These are phyloP conservation scores for Miichthys miiuy DNA, from an alignment of 2,797 vertebrate species.

Conservation along the genomic window DNA sequence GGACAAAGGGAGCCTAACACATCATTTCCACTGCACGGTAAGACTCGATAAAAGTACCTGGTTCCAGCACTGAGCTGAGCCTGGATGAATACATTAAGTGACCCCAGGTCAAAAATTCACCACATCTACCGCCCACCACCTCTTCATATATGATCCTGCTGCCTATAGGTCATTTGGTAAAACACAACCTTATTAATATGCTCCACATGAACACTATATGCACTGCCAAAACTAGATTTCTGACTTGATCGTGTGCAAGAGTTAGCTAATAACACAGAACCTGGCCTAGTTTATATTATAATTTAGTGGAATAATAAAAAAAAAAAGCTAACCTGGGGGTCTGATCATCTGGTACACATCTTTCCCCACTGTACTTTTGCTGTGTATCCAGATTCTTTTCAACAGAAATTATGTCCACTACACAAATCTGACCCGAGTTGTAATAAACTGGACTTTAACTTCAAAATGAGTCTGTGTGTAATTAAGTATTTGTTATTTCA, in stretches of 20 bases:
- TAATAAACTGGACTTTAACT: background rate
- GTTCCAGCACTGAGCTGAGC: too few relatives aligned
- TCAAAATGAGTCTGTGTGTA: constrained; percentile 4
- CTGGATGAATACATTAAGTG: background rate
- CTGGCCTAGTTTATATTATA: background rate
- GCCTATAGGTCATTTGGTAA: background rate
- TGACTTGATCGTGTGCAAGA: background rate
- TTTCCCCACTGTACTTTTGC: background rate
- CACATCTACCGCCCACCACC: background rate
- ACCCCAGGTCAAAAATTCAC: background rate
- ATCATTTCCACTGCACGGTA: too few relatives aligned
- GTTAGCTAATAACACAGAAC: background rate
- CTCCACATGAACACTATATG: background rate
- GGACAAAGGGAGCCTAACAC: too few relatives aligned
- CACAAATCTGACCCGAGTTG: background rate
- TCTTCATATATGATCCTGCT: background rate
- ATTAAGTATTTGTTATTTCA: constrained; percentile 16
- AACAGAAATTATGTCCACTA: background rate
- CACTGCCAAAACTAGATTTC: background rate
- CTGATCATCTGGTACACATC: background rate
- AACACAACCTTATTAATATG: background rate
- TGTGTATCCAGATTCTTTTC: background rate
- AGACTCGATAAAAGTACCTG: too few relatives aligned
- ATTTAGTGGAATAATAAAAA: too few relatives aligned
- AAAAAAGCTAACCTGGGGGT: background rate